Base-by-base conservation (phyloP, 2,797 vertebrate species). In the Eptatretus atami region DNA sequence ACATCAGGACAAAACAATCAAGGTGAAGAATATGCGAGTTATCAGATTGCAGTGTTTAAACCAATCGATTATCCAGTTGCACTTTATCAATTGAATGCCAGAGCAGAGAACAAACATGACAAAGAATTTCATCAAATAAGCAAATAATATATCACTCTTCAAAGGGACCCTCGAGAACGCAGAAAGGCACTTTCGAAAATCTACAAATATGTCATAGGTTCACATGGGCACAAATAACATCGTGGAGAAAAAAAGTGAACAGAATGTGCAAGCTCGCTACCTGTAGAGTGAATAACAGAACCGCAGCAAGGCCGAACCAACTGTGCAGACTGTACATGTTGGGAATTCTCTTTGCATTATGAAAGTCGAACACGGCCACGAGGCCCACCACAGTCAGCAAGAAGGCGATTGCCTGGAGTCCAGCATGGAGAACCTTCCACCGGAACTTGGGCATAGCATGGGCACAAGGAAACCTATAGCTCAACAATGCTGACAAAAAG, bases 271-370 rank as follows among this genome's bases (percentile, higher is more conserved):
- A 64, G 54, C 63, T 64, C 66, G 74, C 79, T 71, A 92, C 92
- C 85, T 96, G 87, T 14, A 81, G 66, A 65, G 73, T 13, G 60
- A 82, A 87, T 53, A 85, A 69, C 66, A 83, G 73, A 63, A 90
- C 72, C 53, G 72, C 80, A 13, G 57, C 13, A 70, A 96, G 71
- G 10, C 88, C 92, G 68, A 95, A 66, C 92, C 92, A 98, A 77
- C 92, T 96, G 76, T 98, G 90, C 66, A 98, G 75, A 68, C 86
- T 96, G 76, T 98, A 98, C 87, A 98, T 85, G 72, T 98, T 86
- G 66, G 85, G 79, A 68, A 84, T 85, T 1, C 69, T 73, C 10
- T 53, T 66, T 66, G 66, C 64, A 61, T 85, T 87, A 75, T 90
- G 90, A 71, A 72, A 84, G 13, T 95, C 86, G 75, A 94, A 96